A percentile compares a stretch with the other conserved stretches of the same genome.
Conservation (phyloP, 2,888 invertebrate species). For the Uropetala carovei region DNA sequence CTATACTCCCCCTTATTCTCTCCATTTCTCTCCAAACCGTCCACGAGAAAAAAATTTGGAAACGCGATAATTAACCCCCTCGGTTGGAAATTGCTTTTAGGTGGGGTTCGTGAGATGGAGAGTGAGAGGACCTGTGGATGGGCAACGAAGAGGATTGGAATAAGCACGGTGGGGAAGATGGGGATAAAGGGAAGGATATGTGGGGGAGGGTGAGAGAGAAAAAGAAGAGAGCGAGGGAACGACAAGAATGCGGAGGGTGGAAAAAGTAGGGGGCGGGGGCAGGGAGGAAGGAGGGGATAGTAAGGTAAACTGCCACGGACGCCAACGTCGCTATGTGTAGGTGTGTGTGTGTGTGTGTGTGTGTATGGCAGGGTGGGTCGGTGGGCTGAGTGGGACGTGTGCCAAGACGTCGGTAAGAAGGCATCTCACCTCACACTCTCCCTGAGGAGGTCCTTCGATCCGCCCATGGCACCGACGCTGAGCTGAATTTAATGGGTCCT, state of each 20-base stretch:
- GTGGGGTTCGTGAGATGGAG: not conserved
- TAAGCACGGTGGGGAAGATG: not conserved
- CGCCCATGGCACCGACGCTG: conserved; percentile 22
- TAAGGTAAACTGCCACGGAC: conserved; percentile 46
- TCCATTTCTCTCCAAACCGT: not conserved
- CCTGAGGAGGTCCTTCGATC: conserved; percentile 2
- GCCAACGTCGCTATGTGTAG: conserved; percentile 24
- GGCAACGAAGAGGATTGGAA: not conserved
- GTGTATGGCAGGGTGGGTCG: not conserved
- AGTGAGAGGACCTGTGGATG: not conserved
- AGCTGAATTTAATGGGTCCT: conserved; percentile 46
- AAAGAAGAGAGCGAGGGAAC: conserved; percentile 1
- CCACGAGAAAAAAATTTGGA: not conserved
- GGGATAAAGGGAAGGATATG: too few species aligned
- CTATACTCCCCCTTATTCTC: not conserved
- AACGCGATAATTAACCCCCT: conserved; percentile 25
- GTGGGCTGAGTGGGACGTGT: conserved; percentile 4
- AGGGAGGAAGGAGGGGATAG: not conserved
- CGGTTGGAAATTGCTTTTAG: conserved; percentile 21
- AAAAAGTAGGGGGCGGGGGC: too few species aligned
- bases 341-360: not conserved
- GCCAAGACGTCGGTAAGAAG: conserved; percentile 29
- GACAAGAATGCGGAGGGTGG: not conserved
- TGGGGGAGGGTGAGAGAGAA: not conserved
- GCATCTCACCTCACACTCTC: not conserved